Evolutionary conservation across 2,113 vertebrate species (phyloP), one percentile per base, ranked within the genome.

Genomic region (Delphinapterus leucas): DNA sequence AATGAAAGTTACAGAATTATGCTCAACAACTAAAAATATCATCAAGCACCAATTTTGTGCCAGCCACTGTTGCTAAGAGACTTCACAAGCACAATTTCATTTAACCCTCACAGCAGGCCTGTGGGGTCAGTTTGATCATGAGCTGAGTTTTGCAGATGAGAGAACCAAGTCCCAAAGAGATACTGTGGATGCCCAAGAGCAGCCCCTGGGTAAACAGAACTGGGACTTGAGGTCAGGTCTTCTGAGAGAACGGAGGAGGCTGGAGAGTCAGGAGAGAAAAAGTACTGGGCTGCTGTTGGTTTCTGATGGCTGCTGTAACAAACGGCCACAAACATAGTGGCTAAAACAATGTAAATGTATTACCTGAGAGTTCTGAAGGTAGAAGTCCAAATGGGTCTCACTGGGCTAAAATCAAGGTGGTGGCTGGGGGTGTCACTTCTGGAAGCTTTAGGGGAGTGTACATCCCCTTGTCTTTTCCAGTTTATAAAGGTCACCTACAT

Each of bases 21-120:
- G 65, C 82, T 95, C 76, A 4, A 33, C 31, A 61, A 70, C 87
- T 95, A 85, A 96, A 92, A 97, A 95, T 83, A 96, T 55, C 85
- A 53, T n/a, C 67, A 20, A 58, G 90, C 55, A 36, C 88, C 33
- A 31, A 41, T 58, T 82, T 82, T 6, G 21, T 80, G 60, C 71
- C 77, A 28, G 71, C 71, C 82, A 23, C 0, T 3, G 94, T 96
- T 97, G 96, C 96, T 92, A 97, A 86, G 92, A 96, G 79, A 93
- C 68, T 15, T 26, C 68, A 60, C 31, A 18, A 44, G 87, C 90
- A 2, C 67, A 73, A 67, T 77, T 67, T 38, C 71, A 38, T 77
- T 91, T 38, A 85, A 58, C 41, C 61, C 88, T 93, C 55, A 6
- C 12, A 25, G 86, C 26, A n/a, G 41, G 73, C 36, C 58, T 71